These are phyloP conservation scores for Mycetomoellerius zeteki DNA, from an alignment of 1,140 invertebrate genomes.

Conservation along the genomic window DNA sequence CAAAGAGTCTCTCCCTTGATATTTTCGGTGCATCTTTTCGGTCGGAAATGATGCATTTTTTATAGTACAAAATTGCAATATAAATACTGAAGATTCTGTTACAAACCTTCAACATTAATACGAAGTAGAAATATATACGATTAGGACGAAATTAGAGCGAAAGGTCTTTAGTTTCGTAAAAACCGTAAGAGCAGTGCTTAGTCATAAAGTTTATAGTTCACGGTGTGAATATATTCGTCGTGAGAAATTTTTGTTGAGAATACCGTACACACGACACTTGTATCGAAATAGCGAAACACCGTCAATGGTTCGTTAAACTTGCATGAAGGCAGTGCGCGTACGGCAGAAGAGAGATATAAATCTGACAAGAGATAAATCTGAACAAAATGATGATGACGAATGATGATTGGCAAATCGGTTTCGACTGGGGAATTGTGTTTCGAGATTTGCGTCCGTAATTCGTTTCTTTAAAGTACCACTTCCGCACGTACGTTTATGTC, in stretches of 20 bases:
- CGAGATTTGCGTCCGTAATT: not conserved
- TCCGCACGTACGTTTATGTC: not conserved
- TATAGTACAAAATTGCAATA: not conserved
- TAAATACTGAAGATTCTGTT: not conserved
- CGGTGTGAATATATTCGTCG: not conserved
- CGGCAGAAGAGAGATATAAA: not conserved
- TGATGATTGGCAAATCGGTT: constrained; percentile 41
- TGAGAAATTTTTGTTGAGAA: constrained; percentile 7
- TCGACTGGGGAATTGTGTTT: not conserved
- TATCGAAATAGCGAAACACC: constrained; percentile 14
- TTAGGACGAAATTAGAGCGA: not conserved
- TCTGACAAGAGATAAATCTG: not conserved
- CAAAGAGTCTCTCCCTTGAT: too few species aligned
- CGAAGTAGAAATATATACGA: too few species aligned
- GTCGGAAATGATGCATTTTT: not conserved
- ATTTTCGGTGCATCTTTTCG: not conserved
- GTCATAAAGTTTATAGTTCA: constrained; percentile 10
- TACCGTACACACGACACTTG: not conserved
- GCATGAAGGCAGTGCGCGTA: constrained; percentile 30
- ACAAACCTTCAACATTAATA: not conserved
- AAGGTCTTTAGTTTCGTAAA: not conserved
- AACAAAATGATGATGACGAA: constrained; percentile 55
- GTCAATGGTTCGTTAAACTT: constrained; percentile 44
- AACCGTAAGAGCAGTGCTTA: not conserved
- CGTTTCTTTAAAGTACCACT: constrained; percentile 19